Conservation (phyloP, 2,113 vertebrate genomes). For the Ageneiosus marmoratus region DNA sequence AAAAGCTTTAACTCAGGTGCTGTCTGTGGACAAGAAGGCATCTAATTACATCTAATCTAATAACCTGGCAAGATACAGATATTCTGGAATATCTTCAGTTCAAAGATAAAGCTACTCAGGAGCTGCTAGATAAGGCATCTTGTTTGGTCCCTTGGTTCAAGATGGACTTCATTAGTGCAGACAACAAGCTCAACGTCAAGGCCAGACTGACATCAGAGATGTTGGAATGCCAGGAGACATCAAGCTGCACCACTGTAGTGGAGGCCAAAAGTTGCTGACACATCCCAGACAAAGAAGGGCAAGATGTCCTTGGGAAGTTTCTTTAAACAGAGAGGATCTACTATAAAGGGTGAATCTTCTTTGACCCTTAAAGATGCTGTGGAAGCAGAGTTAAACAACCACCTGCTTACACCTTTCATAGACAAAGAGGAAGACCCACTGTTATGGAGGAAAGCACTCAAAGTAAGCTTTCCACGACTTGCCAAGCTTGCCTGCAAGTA, state of each 20-base stretch:
- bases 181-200: conserved; percentile 27
- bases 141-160: conserved; percentile 14
- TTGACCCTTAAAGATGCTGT: conserved; percentile 32
- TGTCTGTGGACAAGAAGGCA: too few species aligned
- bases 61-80: neutral
- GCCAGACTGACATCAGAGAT: conserved; percentile 21
- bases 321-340: conserved; percentile 36
- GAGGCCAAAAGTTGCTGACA: neutral
- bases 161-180: conserved; percentile 45
- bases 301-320: conserved; percentile 39
- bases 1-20: too few species aligned
- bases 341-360: conserved; percentile 27
- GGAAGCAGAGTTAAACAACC: conserved; percentile 21
- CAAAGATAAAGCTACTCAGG: too few species aligned
- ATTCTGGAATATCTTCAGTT: neutral
- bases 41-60: too few species aligned
- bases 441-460: conserved; percentile 38
- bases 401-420: conserved; percentile 22
- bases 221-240: conserved; percentile 38
- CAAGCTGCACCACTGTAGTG: conserved; percentile 10
- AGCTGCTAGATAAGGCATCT: too few species aligned
- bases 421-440: conserved; percentile 40
- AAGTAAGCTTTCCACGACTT: conserved; percentile 32
- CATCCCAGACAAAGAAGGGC: conserved; percentile 17
- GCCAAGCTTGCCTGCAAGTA: conserved; percentile 42